Conservation (phyloP, 1,140 invertebrate genomes). For the Heliconius melpomene region DNA sequence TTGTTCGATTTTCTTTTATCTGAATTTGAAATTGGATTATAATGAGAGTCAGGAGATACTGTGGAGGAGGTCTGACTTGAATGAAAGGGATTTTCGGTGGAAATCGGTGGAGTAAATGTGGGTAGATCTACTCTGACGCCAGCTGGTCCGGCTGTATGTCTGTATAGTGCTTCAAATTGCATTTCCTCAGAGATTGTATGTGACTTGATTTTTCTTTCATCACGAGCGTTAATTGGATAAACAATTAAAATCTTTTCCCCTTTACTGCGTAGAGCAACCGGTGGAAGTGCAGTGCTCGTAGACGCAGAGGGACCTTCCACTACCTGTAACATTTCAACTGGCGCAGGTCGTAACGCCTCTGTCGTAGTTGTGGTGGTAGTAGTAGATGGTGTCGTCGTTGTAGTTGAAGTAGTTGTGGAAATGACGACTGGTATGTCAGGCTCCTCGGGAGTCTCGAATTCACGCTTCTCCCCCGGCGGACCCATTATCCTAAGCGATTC, state of each 20-base stretch:
- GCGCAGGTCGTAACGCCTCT: constrained; percentile 55
- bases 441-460: constrained; percentile 70
- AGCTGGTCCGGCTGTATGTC: constrained; percentile 63
- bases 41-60: constrained; percentile 46
- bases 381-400: constrained; percentile 46
- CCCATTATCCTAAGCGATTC: constrained; percentile 68
- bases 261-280: constrained; percentile 68
- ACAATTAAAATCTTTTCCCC: constrained; percentile 78
- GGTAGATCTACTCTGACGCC: constrained; percentile 72
- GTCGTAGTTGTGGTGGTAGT: constrained; percentile 51
- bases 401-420: constrained; percentile 58
- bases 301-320: constrained; percentile 63
- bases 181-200: constrained; percentile 75
- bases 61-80: constrained; percentile 17
- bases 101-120: constrained; percentile 72
- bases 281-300: constrained; percentile 72
- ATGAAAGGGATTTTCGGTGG: constrained; percentile 32
- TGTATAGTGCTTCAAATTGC: constrained; percentile 77
- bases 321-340: constrained; percentile 67
- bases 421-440: constrained; percentile 64
- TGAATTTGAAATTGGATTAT: constrained; percentile 51
- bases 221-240: constrained; percentile 76
- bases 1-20: constrained; percentile 37
- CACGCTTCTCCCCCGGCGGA: constrained; percentile 68
- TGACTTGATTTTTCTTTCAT: constrained; percentile 76